Conservation (phyloP, 2,113 vertebrate species). For the Prionailurus viverrinus region DNA sequence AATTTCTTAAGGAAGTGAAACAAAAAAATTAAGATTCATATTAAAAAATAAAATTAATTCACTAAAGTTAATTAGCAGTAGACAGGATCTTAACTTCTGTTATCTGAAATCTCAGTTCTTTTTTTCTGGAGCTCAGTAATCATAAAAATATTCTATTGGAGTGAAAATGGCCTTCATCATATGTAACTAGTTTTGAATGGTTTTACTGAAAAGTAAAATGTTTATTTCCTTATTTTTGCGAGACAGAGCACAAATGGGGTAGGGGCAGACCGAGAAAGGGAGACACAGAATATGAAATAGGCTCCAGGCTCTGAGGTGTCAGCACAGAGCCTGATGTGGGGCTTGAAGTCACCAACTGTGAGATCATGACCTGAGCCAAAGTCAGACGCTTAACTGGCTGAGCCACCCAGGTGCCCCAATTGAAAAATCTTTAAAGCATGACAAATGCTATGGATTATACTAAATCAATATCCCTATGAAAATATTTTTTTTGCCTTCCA, state of each 20-base stretch:
- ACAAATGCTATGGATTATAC: slow-evolving; percentile 10
- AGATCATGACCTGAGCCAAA: too few relatives aligned
- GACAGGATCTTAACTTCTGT: neutral
- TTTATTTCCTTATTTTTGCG: neutral
- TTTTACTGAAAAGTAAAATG: neutral
- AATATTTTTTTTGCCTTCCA: neutral
- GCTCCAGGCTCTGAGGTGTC: too few relatives aligned
- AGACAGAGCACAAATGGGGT: too few relatives aligned
- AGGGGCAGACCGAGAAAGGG: too few relatives aligned
- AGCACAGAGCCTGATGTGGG: too few relatives aligned
- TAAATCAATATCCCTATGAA: neutral
- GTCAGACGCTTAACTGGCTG: too few relatives aligned
- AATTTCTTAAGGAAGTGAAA: slow-evolving; percentile 27
- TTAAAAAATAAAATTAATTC: slow-evolving; percentile 50
- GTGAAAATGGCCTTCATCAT: neutral
- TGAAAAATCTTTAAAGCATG: slow-evolving; percentile 7
- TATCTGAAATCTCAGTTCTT: neutral
- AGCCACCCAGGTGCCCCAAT: too few relatives aligned
- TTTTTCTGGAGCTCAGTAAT: neutral
- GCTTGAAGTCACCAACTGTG: too few relatives aligned
- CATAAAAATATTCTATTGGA: neutral
- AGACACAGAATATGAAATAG: too few relatives aligned
- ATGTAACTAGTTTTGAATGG: neutral
- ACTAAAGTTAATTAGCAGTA: neutral
- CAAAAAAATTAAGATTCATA: slow-evolving; percentile 9